These are phyloP conservation scores for Mesembrinibis cayennensis DNA, from an alignment of 2,113 vertebrate species.

Conservation along the genomic window DNA sequence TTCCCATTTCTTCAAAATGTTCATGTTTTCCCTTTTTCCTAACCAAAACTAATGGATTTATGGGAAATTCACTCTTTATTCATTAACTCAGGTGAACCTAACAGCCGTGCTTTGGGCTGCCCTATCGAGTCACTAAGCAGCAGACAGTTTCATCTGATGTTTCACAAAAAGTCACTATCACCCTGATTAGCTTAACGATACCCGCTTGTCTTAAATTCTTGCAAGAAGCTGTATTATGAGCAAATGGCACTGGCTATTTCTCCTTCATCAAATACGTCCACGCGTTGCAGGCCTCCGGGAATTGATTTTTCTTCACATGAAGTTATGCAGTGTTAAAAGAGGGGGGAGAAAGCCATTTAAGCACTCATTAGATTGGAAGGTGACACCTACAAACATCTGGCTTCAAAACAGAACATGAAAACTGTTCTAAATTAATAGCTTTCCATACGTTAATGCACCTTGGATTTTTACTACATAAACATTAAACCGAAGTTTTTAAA, in stretches of 20 bases:
- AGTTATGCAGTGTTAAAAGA: neutral
- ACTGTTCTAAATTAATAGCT: slow-evolving; percentile 22
- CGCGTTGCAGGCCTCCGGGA: neutral
- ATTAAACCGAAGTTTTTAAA: neutral
- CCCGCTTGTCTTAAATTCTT: neutral
- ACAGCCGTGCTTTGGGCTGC: neutral
- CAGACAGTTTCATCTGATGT: neutral
- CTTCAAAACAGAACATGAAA: neutral
- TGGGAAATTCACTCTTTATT: neutral
- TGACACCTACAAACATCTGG: slow-evolving; percentile 59
- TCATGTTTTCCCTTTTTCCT: neutral
- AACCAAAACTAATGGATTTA: neutral
- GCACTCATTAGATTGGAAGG: slow-evolving; percentile 41
- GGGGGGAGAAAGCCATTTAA: neutral
- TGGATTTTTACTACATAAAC: neutral
- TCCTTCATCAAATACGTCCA: neutral
- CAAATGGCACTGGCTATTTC: neutral
- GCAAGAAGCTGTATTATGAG: neutral
- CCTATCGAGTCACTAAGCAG: neutral
- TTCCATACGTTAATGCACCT: neutral
- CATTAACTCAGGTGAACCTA: accelerated
- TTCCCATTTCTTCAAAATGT: neutral
- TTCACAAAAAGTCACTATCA: neutral
- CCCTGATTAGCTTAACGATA: neutral
- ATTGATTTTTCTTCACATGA: neutral